Percentiles rank a stretch among this genome's conserved stretches.
Evolutionary conservation across 2,888 invertebrate genomes (phyloP).

Genomic region (Lithosia quadra): DNA sequence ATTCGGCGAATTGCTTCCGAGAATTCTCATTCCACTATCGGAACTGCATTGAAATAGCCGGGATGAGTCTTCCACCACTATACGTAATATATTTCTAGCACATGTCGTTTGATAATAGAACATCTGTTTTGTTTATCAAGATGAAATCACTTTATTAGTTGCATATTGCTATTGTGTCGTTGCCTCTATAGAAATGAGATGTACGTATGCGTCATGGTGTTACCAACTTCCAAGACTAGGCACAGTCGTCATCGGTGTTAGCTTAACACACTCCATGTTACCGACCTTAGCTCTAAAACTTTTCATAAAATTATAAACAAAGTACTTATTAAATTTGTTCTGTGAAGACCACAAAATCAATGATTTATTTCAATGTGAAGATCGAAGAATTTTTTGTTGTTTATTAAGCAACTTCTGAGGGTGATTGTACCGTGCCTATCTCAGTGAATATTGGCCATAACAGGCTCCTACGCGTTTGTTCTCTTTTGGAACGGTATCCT

Average conservation of each 20-base stretch:
- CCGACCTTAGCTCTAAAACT: background rate
- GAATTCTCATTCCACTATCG: slow-evolving; percentile 30
- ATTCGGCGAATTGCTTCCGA: slow-evolving; percentile 41
- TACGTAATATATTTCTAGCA: slow-evolving; percentile 22
- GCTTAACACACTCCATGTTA: background rate
- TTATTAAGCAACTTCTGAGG: background rate
- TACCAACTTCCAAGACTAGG: slow-evolving; percentile 35
- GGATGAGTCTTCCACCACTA: slow-evolving; percentile 21
- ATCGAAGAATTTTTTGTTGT: too few relatives aligned
- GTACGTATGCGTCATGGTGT: slow-evolving; percentile 26
- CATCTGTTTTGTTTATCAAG: slow-evolving; percentile 44
- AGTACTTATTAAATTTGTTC: background rate
- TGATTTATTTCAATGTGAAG: background rate
- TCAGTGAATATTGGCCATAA: slow-evolving; percentile 27
- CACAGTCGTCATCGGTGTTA: background rate
- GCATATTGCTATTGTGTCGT: slow-evolving; percentile 38
- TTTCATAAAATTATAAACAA: background rate
- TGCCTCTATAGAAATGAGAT: slow-evolving; percentile 14
- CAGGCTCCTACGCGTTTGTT: slow-evolving; percentile 39
- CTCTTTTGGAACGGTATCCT: slow-evolving; percentile 24
- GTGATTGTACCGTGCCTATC: background rate
- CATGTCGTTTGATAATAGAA: slow-evolving; percentile 44
- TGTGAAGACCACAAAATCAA: background rate
- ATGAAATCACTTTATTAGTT: slow-evolving; percentile 40
- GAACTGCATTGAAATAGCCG: slow-evolving; percentile 31